Conservation (phyloP, 2,113 vertebrate genomes). For the Scopus umbretta region DNA sequence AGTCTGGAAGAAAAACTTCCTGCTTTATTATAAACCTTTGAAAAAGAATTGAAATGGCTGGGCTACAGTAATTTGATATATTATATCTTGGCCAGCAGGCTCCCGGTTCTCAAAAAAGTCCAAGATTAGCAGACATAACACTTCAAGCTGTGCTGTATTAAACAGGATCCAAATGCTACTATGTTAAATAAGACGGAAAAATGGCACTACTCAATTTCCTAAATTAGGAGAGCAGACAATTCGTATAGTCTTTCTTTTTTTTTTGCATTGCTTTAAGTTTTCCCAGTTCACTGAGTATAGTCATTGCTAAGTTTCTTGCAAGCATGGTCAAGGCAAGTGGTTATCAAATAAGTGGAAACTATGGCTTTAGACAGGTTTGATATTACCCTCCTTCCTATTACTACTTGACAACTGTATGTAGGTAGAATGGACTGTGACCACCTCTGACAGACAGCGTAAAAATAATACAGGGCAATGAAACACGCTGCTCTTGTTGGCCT, state of each 20-base stretch:
- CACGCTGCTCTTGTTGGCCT: background rate
- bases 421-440: background rate
- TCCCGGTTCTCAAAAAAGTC: background rate
- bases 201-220: background rate
- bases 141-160: background rate
- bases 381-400: background rate
- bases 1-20: conserved; percentile 32
- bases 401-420: background rate
- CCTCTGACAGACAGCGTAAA: background rate
- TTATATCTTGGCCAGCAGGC: background rate
- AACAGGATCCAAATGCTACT: conserved; percentile 8
- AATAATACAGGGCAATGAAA: background rate
- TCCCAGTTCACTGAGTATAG: background rate
- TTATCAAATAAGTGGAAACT: background rate
- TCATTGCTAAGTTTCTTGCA: background rate
- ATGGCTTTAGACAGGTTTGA: background rate
- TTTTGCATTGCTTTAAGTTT: background rate
- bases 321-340: background rate
- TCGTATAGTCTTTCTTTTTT: background rate
- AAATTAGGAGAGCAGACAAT: background rate
- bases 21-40: background rate
- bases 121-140: conserved; percentile 26
- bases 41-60: conserved; percentile 21
- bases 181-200: background rate
- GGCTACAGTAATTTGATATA: background rate